A percentile compares a stretch with the other conserved stretches of the same genome.
Conservation (phyloP, 2,113 vertebrate genomes). For the Mohoua ochrocephala region DNA sequence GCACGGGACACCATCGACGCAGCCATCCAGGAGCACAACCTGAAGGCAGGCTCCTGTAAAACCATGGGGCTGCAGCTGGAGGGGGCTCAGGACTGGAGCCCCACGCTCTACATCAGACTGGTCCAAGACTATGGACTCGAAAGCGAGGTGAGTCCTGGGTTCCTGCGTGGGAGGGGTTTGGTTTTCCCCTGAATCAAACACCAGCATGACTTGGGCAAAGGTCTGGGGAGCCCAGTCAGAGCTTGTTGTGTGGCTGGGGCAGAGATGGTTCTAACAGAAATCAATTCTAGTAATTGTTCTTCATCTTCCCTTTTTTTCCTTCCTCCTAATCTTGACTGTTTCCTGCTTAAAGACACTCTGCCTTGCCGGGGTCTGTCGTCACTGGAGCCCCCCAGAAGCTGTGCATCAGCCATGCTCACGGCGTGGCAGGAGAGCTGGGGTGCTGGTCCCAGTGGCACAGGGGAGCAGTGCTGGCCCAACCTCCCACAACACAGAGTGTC, state of each 20-base stretch:
- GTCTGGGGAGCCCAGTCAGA: background rate
- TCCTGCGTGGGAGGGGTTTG: background rate
- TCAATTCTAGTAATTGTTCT: background rate
- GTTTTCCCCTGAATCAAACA: background rate
- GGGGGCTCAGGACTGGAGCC: constrained; percentile 89
- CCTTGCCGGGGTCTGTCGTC: background rate
- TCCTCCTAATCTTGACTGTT: background rate
- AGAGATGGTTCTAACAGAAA: background rate
- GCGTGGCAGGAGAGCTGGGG: background rate
- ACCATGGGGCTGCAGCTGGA: constrained; percentile 88
- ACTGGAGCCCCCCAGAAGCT: background rate
- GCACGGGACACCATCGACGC: constrained; percentile 87
- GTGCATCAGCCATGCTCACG: background rate
- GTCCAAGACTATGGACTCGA: constrained; percentile 97
- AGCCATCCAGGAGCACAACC: constrained; percentile 74
- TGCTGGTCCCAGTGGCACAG: background rate
- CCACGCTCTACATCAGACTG: constrained; percentile 91
- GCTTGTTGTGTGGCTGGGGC: background rate
- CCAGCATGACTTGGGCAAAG: too few species aligned
- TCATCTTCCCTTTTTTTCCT: background rate
- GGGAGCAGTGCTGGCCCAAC: constrained; percentile 40
- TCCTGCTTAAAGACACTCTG: background rate
- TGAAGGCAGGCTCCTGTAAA: constrained; percentile 76
- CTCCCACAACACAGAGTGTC: background rate
- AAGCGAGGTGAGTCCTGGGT: constrained; percentile 77